Base-by-base conservation (phyloP, 2,797 vertebrate species). In the Poecilia gillii region DNA sequence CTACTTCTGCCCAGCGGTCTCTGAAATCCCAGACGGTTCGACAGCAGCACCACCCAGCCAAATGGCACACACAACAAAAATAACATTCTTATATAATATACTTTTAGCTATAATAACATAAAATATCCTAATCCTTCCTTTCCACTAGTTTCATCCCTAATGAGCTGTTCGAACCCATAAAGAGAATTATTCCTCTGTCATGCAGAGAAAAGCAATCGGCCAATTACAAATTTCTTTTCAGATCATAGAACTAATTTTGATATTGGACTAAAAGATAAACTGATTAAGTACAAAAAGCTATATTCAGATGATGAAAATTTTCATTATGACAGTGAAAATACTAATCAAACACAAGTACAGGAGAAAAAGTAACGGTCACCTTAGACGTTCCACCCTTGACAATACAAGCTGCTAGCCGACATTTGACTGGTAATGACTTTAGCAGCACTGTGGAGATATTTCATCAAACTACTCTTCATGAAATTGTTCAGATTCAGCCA, bases 1-100 rank as follows among this genome's bases (percentile, higher is more conserved):
- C 91, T 81, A 90, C 74, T 90, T 91, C 68, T 91, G 85, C 84
- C 70, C 75, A 78, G 25, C 64, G 75, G 75, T 84, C 78, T 83
- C 49, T 51, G 47, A 78, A 78, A 49, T 70, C 36, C 28, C 31
- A 77, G n/a, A 70, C 12, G 25, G 25, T 57, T 46, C n/a, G n/a
- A 62, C 68, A 47, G n/a, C 41, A 45, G 25, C 68, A 73, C 31
- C 51, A 68, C 75, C 51, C 33, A 80, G 73, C 78, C 25, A 76
- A 84, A 78, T 73, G 72, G 43, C 14, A 80, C 46, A 41, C 53
- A 49, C 68, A 68, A 45, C 46, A 76, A n/a, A 59, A n/a, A 68
- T 23, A 79, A 74, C 18, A 59, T 8, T 47, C 62, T 75, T 46
- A 49, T 43, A 25, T 33, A 59, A 77, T 73, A 31, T 57, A 59